Base-by-base conservation (phyloP, 1,140 invertebrate species). In the Zeugodacus cucurbitae region DNA sequence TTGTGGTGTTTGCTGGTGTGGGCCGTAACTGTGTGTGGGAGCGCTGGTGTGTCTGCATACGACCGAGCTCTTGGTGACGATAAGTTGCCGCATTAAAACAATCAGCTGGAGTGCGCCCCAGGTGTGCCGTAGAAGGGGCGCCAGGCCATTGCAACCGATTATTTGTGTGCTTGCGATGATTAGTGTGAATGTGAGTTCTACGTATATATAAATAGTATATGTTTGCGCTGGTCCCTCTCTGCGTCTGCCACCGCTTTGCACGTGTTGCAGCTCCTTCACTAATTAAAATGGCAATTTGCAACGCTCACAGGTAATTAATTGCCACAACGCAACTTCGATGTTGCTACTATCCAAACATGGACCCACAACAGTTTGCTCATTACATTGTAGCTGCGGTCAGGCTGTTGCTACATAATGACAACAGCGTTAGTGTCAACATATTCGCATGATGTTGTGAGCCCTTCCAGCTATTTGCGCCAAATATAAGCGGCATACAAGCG, bases 201-300 rank as follows among this genome's bases (percentile, higher is more conserved):
- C 22, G 0, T 59, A 62, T 26, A 62, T 0, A 62, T n/a, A n/a
- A 22, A 59, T 59, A 74, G 32, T 34, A 74, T 41, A 7, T 82
- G n/a, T 26, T 17, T 11, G 48, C 26, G 37, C n/a, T 29, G 22
- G 5, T 8, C 26, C 8, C 74, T 4, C 10, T 26, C 22, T n/a
- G 48, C n/a, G 1, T 1, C 14, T 10, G 26, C 0, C 74, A 14
- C 41, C n/a, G 26, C n/a, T 41, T 82, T 82, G 37, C 74, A 82
- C 37, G 74, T 48, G 37, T 44, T 82, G 74, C 41, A 26, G 10
- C 74, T 82, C 41, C 74, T 82, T 82, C 26, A 48, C 74, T 82
- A 82, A 82, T 82, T 82, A 82, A 82, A 82, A 82, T 82, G 74
- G 74, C 74, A 48, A 82, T 82, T 82, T 82, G 74, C 74, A 82